Conservation (phyloP, 1,140 invertebrate genomes). For the Bombus difficillimus region DNA sequence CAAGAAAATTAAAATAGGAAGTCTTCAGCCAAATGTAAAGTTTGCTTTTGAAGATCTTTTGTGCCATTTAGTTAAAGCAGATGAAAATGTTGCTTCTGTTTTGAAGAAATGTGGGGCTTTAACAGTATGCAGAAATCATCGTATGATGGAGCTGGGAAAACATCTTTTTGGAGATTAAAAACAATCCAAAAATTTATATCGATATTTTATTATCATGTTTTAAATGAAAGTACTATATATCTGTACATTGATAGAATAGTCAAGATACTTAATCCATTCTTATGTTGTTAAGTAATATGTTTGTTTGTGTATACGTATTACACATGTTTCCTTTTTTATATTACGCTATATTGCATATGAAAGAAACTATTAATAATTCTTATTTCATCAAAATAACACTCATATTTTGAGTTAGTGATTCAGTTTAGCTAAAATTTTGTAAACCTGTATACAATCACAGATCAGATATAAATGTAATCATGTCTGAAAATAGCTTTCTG, state of each 20-base stretch:
- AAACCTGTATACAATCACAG: conserved; percentile 44
- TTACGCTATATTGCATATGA: background rate
- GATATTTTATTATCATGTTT: conserved; percentile 8
- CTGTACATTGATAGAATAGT: background rate
- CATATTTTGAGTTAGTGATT: background rate
- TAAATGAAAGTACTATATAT: conserved; percentile 3
- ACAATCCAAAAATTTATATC: background rate
- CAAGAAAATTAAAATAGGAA: conserved; percentile 91
- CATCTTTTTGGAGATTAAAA: conserved; percentile 91
- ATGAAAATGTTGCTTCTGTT: conserved; percentile 88
- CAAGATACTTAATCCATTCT: background rate
- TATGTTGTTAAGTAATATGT: conserved; percentile 2
- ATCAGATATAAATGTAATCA: conserved; percentile 70
- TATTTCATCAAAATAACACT: conserved; percentile 5
- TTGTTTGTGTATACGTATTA: background rate
- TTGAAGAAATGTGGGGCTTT: conserved; percentile 92
- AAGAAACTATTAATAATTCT: background rate
- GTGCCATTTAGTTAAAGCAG: conserved; percentile 91
- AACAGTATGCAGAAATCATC: conserved; percentile 91
- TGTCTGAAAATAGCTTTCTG: conserved; percentile 75
- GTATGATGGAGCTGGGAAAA: conserved; percentile 94
- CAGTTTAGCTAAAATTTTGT: conserved; percentile 28
- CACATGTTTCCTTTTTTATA: background rate
- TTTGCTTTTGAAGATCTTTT: conserved; percentile 95
- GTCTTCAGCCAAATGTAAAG: conserved; percentile 91